Base-by-base conservation (phyloP, 2,797 vertebrate species). In the Hozukius guyotensis region DNA sequence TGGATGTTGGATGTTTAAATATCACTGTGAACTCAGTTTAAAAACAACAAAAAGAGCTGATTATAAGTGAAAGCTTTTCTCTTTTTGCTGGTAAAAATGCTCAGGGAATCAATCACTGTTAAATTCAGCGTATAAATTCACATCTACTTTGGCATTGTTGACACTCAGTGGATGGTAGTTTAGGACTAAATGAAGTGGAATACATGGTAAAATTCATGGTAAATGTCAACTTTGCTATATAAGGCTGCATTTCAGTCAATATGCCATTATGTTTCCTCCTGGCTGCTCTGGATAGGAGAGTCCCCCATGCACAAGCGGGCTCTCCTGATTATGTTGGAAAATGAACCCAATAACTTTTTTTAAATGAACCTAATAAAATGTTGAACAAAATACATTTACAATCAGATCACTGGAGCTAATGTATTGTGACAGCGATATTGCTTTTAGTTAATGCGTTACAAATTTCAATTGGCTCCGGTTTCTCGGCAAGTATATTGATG, bases 321-420 rank as follows among this genome's bases (percentile, higher is more conserved):
- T 32, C 22, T 49, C 10, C 20, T 53, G 20, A 76, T 80, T 77
- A 75, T 42, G 8, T 32, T 24, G 18, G 57, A 78, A 88, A 84
- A 80, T 57, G 7, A 75, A 88, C 20, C 64, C 31, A 81, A 76
- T 29, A 83, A 75, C 56, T 77, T 81, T 62, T 62, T 57, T 18
- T 55, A 72, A 85, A 82, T 72, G 14, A 80, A 77, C n/a, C 31
- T 77, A 16, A 75, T 80, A 46, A 49, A 24, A 4, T 72, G 81
- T 79, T 75, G 25, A 81, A 77, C 34, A 64, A 78, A 83, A 86
- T 38, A n/a, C 56, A 75, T 81, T 86, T 63, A 52, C 63, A 74
- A 86, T 76, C 76, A 77, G 55, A 81, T 79, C 32, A 56, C 62
- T 76, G 62, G 25, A 74, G 70, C 83, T 82, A 78, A 87, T 90